Conservation (phyloP, 2,888 invertebrate genomes). For the Drosophila falleni region DNA sequence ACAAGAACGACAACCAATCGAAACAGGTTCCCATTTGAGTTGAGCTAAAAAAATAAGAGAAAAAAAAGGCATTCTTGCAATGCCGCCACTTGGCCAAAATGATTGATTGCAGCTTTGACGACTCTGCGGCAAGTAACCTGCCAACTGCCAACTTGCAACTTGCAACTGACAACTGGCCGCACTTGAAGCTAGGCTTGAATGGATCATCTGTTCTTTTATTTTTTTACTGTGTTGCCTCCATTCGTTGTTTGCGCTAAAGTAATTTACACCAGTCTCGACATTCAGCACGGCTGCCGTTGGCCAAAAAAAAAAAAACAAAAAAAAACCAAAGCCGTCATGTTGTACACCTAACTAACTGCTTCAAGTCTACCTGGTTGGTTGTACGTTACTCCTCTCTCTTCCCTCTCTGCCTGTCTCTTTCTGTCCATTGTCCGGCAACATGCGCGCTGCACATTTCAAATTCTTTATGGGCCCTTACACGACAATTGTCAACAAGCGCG, state of each 20-base stretch:
- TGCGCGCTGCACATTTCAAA: slow-evolving; percentile 70
- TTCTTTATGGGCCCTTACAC: slow-evolving; percentile 76
- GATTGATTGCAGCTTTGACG: slow-evolving; percentile 83
- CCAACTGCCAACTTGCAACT: slow-evolving; percentile 43
- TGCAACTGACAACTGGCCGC: slow-evolving; percentile 49
- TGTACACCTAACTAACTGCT: slow-evolving; percentile 51
- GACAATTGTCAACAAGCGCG: slow-evolving; percentile 79
- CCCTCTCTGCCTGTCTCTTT: not conserved
- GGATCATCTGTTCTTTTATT: slow-evolving; percentile 45
- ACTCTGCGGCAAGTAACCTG: slow-evolving; percentile 59
- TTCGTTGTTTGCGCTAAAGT: slow-evolving; percentile 53
- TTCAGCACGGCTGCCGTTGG: slow-evolving; percentile 62
- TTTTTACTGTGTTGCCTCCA: not conserved
- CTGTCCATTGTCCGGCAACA: slow-evolving; percentile 56
- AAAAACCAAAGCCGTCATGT: slow-evolving; percentile 40
- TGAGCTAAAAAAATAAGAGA: slow-evolving; percentile 39
- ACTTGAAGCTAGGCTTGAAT: slow-evolving; percentile 37
- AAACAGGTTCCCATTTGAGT: slow-evolving; percentile 75
- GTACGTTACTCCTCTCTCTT: not conserved
- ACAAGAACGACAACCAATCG: slow-evolving; percentile 35
- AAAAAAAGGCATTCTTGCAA: slow-evolving; percentile 45
- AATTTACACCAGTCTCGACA: slow-evolving; percentile 61
- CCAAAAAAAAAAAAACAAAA: slow-evolving; percentile 12
- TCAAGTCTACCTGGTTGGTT: not conserved
- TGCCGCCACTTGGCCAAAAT: slow-evolving; percentile 68